Base-by-base conservation (phyloP, 2,888 invertebrate species). In the Phyto melanocephala region DNA sequence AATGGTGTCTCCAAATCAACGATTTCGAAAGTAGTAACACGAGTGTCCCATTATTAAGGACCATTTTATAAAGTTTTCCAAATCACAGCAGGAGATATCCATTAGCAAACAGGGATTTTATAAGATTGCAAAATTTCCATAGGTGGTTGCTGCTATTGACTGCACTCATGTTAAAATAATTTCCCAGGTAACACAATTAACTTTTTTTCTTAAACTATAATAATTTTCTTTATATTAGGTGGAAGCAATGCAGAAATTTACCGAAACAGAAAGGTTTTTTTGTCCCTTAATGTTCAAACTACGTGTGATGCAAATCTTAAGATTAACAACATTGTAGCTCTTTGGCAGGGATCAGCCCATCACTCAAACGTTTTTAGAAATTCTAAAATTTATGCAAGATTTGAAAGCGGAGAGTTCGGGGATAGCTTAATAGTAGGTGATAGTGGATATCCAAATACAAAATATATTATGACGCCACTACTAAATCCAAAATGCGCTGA, bases 291-390 rank as follows among this genome's bases (percentile, higher is more conserved):
- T 52, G 74, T 75, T 2, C 83, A 78, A 63, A 80, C 77, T 7
- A 56, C 40, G 35, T 79, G 79, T 35, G 75, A 79, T 40, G 58
- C 56, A 4, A 65, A 52, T 6, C 42, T 80, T 0, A 60, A 76
- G 37, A 77, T 80, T 15, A 17, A 47, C 15, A 62, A 76, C 35
- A 77, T 80, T 62, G 77, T 83, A n/a, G 80, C 71, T 17, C 76
- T 70, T 15, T 80, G 71, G 78, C 84, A 52, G 10, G 79, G 79
- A 47, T 81, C 81, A 37, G 54, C 78, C 2, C 81, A 84, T 33
- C 72, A 84, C 17, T 24, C 74, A 11, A 83, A 33, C 35, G 78
- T 80, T 56, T 70, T 83, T 10, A 63, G 62, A 10, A 80, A 78
- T n/a, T 78, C 83, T 4, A 60, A 50, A 6, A 77, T 83, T 24